These are phyloP conservation scores for Morpho deidamia DNA, from an alignment of 2,888 invertebrate species.

Conservation along the genomic window DNA sequence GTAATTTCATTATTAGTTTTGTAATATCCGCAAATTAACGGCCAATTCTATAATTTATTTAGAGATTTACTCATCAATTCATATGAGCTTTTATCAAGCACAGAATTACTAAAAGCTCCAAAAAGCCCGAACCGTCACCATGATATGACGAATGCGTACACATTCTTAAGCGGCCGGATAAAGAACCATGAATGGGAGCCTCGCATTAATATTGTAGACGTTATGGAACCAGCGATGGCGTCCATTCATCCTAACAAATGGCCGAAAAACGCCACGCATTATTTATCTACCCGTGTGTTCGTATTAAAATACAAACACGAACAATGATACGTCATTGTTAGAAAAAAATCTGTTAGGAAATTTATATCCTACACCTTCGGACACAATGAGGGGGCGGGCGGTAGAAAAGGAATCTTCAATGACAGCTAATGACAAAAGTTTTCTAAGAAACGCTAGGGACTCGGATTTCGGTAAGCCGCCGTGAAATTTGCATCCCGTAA, in stretches of 20 bases:
- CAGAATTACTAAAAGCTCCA: slow-evolving; percentile 15
- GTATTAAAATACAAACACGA: slow-evolving; percentile 72
- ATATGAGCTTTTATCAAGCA: neutral
- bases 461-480: slow-evolving; percentile 32
- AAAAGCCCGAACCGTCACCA: slow-evolving; percentile 26
- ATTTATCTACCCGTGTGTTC: slow-evolving; percentile 69
- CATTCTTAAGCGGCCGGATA: slow-evolving; percentile 32
- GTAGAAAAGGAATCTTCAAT: slow-evolving; percentile 17
- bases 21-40: too few species aligned
- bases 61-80: slow-evolving; percentile 14
- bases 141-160: slow-evolving; percentile 39
- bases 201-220: slow-evolving; percentile 61
- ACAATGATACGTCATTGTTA: slow-evolving; percentile 68
- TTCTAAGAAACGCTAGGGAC: slow-evolving; percentile 10
- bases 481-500: slow-evolving; percentile 37
- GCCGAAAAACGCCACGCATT: slow-evolving; percentile 53
- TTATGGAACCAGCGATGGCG: slow-evolving; percentile 49
- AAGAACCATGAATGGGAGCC: slow-evolving; percentile 41
- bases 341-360: slow-evolving; percentile 51
- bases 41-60: too few species aligned
- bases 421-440: slow-evolving; percentile 16
- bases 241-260: slow-evolving; percentile 54
- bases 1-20: too few species aligned
- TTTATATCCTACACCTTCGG: slow-evolving; percentile 42
- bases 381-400: slow-evolving; percentile 40